Evolutionary conservation across 30 jellyfish, hydroid and myxozoan genomes (phyloP).

Genomic region (Turritopsis rubra): DNA sequence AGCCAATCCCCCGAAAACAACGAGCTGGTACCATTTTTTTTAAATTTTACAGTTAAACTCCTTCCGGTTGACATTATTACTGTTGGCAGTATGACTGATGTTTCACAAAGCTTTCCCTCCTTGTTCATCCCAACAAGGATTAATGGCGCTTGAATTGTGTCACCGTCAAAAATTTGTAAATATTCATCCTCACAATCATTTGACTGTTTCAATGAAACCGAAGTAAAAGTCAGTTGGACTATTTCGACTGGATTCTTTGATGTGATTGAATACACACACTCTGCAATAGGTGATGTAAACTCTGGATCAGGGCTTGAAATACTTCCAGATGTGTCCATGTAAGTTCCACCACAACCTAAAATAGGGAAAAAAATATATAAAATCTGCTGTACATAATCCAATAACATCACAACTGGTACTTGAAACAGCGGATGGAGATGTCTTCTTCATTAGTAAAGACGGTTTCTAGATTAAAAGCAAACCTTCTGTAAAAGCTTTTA

Average conservation of each 20-base stretch:
- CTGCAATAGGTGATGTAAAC: background rate
- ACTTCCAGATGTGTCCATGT: background rate
- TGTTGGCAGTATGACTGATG: constrained; percentile 34
- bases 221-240: constrained; percentile 48
- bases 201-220: constrained; percentile 45
- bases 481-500: background rate
- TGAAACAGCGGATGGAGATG: too few relatives aligned
- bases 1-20: constrained; percentile 64
- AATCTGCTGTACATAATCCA: background rate
- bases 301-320: constrained; percentile 18
- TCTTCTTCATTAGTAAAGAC: too few relatives aligned
- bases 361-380: background rate
- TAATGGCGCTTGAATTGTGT: constrained; percentile 33
- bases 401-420: background rate
- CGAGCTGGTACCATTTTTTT: constrained; percentile 36
- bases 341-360: constrained; percentile 7
- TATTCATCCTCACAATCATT: constrained; percentile 42
- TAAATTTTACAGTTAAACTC: constrained; percentile 47
- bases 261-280: constrained; percentile 54
- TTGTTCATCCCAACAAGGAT: constrained; percentile 21
- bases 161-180: constrained; percentile 55
- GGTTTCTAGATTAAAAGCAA: background rate
- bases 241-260: constrained; percentile 28
- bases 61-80: constrained; percentile 54
- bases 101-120: constrained; percentile 67